Evolutionary conservation across 2,797 vertebrate genomes (phyloP).

Genomic region (Huso huso): DNA sequence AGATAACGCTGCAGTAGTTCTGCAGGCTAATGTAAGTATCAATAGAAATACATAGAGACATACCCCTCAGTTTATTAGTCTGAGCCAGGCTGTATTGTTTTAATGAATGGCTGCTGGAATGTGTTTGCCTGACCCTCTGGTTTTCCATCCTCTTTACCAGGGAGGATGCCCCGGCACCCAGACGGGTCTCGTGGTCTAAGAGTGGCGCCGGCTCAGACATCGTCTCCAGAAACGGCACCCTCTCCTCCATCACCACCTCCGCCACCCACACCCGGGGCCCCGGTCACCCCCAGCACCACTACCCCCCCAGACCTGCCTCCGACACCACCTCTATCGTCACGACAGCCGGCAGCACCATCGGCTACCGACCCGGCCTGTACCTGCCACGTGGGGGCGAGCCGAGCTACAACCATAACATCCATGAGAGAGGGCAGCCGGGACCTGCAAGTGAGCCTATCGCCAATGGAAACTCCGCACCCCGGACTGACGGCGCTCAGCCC

Average conservation of each 20-base stretch:
- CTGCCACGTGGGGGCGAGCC: constrained; percentile 46
- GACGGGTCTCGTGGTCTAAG: constrained; percentile 79
- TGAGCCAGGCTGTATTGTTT: background rate
- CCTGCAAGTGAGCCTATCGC: constrained; percentile 28
- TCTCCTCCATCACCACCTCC: constrained; percentile 68
- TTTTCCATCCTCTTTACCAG: constrained; percentile 38
- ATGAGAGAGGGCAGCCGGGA: constrained; percentile 28
- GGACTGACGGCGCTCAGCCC: constrained; percentile 48
- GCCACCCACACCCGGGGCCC: constrained; percentile 57
- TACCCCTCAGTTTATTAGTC: background rate
- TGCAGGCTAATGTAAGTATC: background rate
- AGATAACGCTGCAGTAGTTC: background rate
- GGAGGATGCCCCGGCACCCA: constrained; percentile 86
- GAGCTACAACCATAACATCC: constrained; percentile 52
- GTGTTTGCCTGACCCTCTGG: background rate
- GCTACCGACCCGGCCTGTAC: constrained; percentile 42
- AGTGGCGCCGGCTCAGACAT: constrained; percentile 70
- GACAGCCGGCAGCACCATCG: constrained; percentile 56
- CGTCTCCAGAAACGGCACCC: constrained; percentile 85
- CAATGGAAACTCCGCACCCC: constrained; percentile 45
- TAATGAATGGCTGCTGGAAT: background rate
- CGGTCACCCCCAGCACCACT: constrained; percentile 48
- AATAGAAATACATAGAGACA: background rate
- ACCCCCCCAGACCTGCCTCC: constrained; percentile 53
- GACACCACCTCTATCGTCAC: constrained; percentile 78